Conservation (phyloP, 30 jellyfish, hydroid and myxozoan species). For the Haliclystus octoradiatus region DNA sequence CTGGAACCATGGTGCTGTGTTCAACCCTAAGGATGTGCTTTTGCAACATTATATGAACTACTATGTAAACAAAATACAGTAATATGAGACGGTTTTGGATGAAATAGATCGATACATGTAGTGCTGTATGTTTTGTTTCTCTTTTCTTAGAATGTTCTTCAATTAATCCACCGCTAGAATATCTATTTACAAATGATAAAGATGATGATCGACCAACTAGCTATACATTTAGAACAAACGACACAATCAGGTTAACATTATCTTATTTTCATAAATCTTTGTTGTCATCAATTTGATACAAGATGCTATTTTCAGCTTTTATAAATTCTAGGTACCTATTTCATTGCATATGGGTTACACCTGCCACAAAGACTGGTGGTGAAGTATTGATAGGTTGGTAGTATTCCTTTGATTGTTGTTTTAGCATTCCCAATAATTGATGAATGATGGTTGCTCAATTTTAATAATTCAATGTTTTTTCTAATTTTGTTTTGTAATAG, state of each 20-base stretch:
- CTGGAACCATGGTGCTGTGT: no score
- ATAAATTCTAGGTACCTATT: constrained; percentile 67
- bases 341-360: constrained; percentile 87
- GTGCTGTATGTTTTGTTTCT: no score
- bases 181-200: constrained; percentile 39
- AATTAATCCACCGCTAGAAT: constrained; percentile 30
- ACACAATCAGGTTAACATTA: constrained; percentile 62
- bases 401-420: not conserved
- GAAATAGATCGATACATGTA: no score
- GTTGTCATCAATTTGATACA: no score
- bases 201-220: constrained; percentile 70
- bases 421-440: not conserved
- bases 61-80: no score
- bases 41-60: no score
- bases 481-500: no score
- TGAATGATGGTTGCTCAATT: not conserved
- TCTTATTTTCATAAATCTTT: not conserved
- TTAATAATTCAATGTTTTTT: no score
- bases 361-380: constrained; percentile 90
- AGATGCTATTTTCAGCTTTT: no score
- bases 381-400: constrained; percentile 74
- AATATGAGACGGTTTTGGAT: no score
- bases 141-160: constrained; percentile 23
- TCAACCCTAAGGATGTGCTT: no score
- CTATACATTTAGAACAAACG: constrained; percentile 80